Base-by-base conservation (phyloP, 2,888 invertebrate genomes). In the Oxytorus armatus region DNA sequence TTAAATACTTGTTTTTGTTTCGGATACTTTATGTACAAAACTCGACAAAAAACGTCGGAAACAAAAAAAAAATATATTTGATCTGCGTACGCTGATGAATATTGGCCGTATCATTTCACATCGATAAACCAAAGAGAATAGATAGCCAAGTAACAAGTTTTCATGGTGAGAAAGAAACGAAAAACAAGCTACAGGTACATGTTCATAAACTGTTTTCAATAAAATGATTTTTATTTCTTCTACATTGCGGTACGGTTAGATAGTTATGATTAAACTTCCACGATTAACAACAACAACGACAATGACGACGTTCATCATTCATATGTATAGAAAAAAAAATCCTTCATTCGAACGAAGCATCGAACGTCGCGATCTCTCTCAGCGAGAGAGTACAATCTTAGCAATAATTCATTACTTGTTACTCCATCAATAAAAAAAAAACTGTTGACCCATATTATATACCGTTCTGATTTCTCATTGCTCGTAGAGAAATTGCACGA, bases 181-280 rank as follows among this genome's bases (percentile, higher is more conserved):
- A 72, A 42, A 25, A 51, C 44, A n/a, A 59, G 18, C 57, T 44
- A 68, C 53, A 65, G 44, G 39, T 44, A 73, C 49, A 76, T 73
- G 65, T 76, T 73, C 66, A 73, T 2, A 77, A 65, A 66, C 47
- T 76, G 72, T 80, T 80, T 81, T 66, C 86, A 89, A 90, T 89
- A 90, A 90, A 90, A 85, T 88, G 85, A 88, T 88, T 90, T 90
- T 90, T 90, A 90, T 90, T 90, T 90, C 88, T 88, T 89, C 85
- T 88, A 85, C 82, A 81, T 83, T 74, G 68, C 57, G 63, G 47
- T 77, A 65, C 14, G 74, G 63, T 72, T 66, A 65, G 79, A 53
- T 68, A 72, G 49, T 77, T 73, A 66, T 57, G 72, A 73, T 74
- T 51, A 73, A 80, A 73, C 68, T 73, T 80, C 73, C 63, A 61